Evolutionary conservation across 2,888 invertebrate genomes (phyloP).

Genomic region (Sturmia bella): DNA sequence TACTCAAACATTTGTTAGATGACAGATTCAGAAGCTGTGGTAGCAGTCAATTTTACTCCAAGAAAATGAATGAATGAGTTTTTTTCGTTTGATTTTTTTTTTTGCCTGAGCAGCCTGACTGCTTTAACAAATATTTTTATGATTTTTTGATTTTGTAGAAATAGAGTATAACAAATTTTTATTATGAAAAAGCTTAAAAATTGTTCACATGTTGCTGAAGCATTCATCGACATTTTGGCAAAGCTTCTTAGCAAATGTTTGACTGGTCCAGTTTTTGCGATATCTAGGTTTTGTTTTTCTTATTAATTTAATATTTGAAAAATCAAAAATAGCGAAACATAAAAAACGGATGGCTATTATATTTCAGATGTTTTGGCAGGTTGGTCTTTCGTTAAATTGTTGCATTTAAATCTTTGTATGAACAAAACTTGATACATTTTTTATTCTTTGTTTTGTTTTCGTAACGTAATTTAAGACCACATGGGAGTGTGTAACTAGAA

Average conservation of each 20-base stretch:
- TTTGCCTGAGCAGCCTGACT: neutral
- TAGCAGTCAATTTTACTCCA: conserved; percentile 15
- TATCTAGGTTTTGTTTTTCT: neutral
- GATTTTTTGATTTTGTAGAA: neutral
- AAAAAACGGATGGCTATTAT: conserved; percentile 46
- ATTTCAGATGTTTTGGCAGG: conserved; percentile 31
- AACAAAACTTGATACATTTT: conserved; percentile 34
- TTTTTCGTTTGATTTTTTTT: conserved; percentile 1
- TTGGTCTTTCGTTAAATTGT: conserved; percentile 48
- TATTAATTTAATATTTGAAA: neutral
- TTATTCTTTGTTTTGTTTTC: neutral
- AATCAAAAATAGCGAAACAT: neutral
- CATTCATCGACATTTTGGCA: conserved; percentile 50
- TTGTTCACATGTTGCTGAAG: conserved; percentile 44
- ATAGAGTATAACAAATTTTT: neutral
- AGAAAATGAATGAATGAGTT: conserved; percentile 27
- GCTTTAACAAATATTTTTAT: conserved; percentile 5
- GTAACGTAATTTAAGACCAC: conserved; percentile 23
- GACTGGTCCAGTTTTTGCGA: conserved; percentile 48
- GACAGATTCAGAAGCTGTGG: conserved; percentile 54
- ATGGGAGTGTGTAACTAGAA: conserved; percentile 49
- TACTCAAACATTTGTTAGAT: conserved; percentile 56
- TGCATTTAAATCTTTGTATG: conserved; percentile 17
- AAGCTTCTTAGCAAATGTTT: conserved; percentile 55
- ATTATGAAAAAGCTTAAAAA: conserved; percentile 37